Evolutionary conservation across 2,113 vertebrate genomes (phyloP), one percentile per base, ranked within the genome.

Genomic region (Pseudois nayaur): DNA sequence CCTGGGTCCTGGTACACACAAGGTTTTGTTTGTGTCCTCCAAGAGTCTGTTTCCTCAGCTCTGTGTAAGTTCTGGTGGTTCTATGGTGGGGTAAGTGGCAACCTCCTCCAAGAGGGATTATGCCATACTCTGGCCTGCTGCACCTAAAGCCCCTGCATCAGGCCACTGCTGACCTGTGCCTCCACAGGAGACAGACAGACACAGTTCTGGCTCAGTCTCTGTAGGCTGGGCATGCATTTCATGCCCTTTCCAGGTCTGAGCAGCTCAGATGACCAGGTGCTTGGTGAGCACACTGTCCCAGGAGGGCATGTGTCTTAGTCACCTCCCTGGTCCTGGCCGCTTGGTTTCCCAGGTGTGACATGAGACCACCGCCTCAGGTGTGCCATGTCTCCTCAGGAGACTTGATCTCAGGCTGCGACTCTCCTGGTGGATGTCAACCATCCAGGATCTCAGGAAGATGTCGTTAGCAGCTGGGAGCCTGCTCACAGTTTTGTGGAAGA

Each of bases 321-420:
- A 23, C 10, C n/a, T 40, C 67, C n/a, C 9, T 3, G 5, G n/a
- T 36, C n/a, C 5, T 71, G 67, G 67, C 19, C 1, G 0, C n/a
- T 36, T 71, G n/a, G 67, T 36, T 71, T 40, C n/a, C 67, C 3
- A 1, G 67, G 67, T 23, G 67, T 5, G 1, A 71, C 0, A 11
- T 0, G 3, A 71, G 36, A 71, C n/a, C n/a, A 71, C 67, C 5
- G 0, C 23, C 67, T 40, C n/a, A 40, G 67, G 5, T 71, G 10
- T 23, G n/a, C n/a, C n/a, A 40, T 40, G 10, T 71, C 19, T 71
- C 10, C n/a, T 71, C 19, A 36, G n/a, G 19, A 71, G 67, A 40
- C 5, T 19, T 23, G 67, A 71, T 12, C n/a, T 71, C 67, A 71
- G n/a, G n/a, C 67, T 71, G n/a, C 4, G 8, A 23, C 67, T 71